Evolutionary conservation across 1,140 invertebrate species (phyloP).

Genomic region (Ceratosolen fusciceps): DNA sequence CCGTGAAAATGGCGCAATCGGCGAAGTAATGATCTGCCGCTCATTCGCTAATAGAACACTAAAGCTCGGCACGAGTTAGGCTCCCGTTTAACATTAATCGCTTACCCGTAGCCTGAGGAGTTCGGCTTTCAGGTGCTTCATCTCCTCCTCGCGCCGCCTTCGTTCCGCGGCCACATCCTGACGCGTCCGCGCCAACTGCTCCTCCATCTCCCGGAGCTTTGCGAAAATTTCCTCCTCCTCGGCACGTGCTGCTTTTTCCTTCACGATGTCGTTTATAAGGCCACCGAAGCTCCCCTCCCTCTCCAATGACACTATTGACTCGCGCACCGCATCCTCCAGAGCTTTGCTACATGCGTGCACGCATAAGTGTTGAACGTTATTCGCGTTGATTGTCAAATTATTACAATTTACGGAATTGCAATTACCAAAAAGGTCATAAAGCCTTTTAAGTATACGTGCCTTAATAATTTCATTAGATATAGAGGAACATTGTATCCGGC

Average conservation of each 20-base stretch:
- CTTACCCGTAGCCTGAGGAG: slow-evolving; percentile 20
- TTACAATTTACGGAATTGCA: too few species aligned
- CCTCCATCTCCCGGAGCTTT: not conserved
- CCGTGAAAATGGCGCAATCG: too few species aligned
- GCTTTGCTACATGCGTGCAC: slow-evolving; percentile 54
- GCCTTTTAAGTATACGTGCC: too few species aligned
- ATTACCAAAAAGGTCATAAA: too few species aligned
- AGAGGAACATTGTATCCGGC: too few species aligned
- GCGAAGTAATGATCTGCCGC: too few species aligned
- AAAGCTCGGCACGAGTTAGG: too few species aligned
- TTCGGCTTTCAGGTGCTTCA: not conserved
- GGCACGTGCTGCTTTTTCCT: not conserved
- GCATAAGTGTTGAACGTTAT: too few species aligned
- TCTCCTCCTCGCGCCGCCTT: not conserved
- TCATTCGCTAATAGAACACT: too few species aligned
- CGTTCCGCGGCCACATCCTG: not conserved
- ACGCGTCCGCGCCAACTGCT: not conserved
- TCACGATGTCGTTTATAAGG: slow-evolving; percentile 56
- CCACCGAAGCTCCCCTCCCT: slow-evolving; percentile 55
- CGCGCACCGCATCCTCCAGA: slow-evolving; percentile 57
- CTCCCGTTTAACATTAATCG: not conserved
- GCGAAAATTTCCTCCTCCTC: slow-evolving; percentile 28
- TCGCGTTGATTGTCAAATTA: too few species aligned
- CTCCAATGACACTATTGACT: slow-evolving; percentile 56
- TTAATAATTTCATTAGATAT: too few species aligned